These are phyloP conservation scores for Xestobium rufovillosum DNA, from an alignment of 2,888 invertebrate species.

Conservation along the genomic window DNA sequence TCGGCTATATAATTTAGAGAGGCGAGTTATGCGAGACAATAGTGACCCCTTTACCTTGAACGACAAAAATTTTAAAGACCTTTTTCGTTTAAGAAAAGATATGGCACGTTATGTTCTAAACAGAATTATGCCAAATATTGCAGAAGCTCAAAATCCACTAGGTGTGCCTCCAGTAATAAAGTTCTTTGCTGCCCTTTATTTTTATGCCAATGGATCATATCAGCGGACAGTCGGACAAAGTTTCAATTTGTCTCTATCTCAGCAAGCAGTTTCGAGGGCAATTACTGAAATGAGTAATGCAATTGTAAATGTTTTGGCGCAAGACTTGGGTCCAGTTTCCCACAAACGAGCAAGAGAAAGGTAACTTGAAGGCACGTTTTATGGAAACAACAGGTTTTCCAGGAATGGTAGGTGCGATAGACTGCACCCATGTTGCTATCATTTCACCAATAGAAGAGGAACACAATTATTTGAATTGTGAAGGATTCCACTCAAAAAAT, in stretches of 20 bases:
- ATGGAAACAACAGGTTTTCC: constrained; percentile 19
- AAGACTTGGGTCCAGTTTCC: constrained; percentile 14
- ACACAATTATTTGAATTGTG: constrained; percentile 23
- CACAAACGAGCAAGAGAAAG: constrained; percentile 10
- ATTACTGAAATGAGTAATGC: constrained; percentile 9
- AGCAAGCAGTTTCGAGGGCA: constrained; percentile 9
- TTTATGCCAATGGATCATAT: constrained; percentile 11
- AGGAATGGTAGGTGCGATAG: constrained; percentile 11
- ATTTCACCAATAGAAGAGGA: constrained; percentile 18
- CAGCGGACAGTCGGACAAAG: constrained; percentile 6
- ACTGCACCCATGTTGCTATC: constrained; percentile 19
- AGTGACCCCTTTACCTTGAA: constrained; percentile 14
- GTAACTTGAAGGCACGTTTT: constrained; percentile 18
- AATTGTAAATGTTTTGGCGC: constrained; percentile 7
- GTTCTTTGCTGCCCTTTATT: constrained; percentile 7
- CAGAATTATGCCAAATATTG: constrained; percentile 7
- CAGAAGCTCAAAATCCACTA: constrained; percentile 3
- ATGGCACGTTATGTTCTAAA: constrained; percentile 13
- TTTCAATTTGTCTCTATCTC: constrained; percentile 5
- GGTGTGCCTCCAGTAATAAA: constrained; percentile 5
- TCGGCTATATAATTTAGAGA: constrained; percentile 10
- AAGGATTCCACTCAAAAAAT: constrained; percentile 22
- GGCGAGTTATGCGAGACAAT: constrained; percentile 12
- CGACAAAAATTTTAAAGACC: constrained; percentile 10
- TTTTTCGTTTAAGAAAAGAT: constrained; percentile 14